Evolutionary conservation across 2,113 vertebrate genomes (phyloP).

Genomic region (Ptilorrhoa leucosticta): DNA sequence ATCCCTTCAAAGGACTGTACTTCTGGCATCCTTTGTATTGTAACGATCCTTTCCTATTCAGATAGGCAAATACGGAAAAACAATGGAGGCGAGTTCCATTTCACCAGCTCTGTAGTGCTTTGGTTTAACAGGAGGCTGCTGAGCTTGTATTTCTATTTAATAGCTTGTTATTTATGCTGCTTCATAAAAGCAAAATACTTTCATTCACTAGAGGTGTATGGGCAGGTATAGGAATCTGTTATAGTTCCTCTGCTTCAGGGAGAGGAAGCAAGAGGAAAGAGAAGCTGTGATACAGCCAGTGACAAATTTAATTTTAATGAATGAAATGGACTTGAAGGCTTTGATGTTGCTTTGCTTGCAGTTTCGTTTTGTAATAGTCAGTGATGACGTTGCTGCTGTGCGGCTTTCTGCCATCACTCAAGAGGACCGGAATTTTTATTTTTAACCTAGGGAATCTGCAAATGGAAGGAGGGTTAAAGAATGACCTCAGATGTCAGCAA

Average conservation of each 20-base stretch:
- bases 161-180: neutral
- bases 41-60: neutral
- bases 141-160: neutral
- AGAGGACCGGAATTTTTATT: constrained; percentile 2
- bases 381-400: neutral
- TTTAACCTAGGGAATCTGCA: neutral
- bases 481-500: neutral
- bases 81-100: neutral
- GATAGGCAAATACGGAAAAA: neutral
- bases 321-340: neutral
- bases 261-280: neutral
- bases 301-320: neutral
- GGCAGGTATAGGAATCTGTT: neutral
- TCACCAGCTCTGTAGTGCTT: neutral
- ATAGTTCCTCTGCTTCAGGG: neutral
- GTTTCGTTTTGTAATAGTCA: neutral
- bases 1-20: neutral
- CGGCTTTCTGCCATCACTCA: neutral
- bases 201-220: neutral
- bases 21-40: neutral
- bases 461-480: neutral
- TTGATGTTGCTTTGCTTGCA: neutral
- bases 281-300: neutral
- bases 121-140: neutral
- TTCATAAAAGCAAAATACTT: neutral